Evolutionary conservation across 2,888 invertebrate species (phyloP), one percentile per base, ranked within the genome.

Genomic region (Leucania comma): DNA sequence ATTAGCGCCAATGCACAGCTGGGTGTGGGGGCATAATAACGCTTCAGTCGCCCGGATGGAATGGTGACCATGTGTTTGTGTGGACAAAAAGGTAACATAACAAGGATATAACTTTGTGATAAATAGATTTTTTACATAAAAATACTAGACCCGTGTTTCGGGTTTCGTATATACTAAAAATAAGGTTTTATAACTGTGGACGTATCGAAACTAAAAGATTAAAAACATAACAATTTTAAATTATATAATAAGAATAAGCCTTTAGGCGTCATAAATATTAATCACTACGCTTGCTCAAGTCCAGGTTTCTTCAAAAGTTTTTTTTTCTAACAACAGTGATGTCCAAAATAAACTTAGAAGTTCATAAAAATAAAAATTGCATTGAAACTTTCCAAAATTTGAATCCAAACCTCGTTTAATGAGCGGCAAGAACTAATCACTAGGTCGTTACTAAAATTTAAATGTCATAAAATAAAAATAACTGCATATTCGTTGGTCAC

Each of bases 151-250:
- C n/a, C n/a, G n/a, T n/a, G n/a, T n/a, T n/a, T n/a, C n/a, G n/a
- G n/a, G n/a, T n/a, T n/a, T n/a, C n/a, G n/a, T n/a, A n/a, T n/a
- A n/a, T n/a, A n/a, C n/a, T n/a, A n/a, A n/a, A n/a, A n/a, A n/a
- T n/a, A n/a, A n/a, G n/a, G n/a, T n/a, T n/a, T n/a, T n/a, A n/a
- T n/a, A n/a, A n/a, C 26, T 29, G 4, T 26, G n/a, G 17, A n/a
- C n/a, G 35, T 50, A 10, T 6, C 14, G 9, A 50, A 38, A 38
- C 3, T 35, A 50, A 66, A 50, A 26, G 48, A 22, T 12, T n/a
- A n/a, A 67, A 38, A 67, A 67, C 66, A 3, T 67, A 67, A 67
- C 67, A 51, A 51, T 51, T 67, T 29, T 29, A 67, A 38, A 66
- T 65, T 24, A 32, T 48, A n/a, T 24, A 66, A 6, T 14, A 63